These are phyloP conservation scores for Tipula confusa DNA, from an alignment of 2,888 invertebrate genomes.

Conservation along the genomic window DNA sequence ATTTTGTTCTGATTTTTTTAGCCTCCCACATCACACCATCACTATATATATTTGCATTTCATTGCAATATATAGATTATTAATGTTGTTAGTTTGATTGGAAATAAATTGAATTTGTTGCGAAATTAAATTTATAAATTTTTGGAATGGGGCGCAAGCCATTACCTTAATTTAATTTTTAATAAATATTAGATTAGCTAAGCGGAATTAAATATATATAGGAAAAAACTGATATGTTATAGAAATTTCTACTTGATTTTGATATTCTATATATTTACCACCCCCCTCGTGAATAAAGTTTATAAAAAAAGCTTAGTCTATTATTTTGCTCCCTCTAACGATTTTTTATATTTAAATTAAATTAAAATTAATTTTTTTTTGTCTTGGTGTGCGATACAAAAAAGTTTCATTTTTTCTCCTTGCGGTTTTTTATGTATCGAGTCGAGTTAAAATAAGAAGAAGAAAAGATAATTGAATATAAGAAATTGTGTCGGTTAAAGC, in stretches of 20 bases:
- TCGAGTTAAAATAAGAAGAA: neutral
- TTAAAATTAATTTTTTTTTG: neutral
- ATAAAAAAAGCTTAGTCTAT: no score
- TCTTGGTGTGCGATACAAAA: neutral
- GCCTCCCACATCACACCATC: neutral
- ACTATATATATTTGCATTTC: neutral
- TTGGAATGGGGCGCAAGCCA: no score
- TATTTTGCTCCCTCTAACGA: no score
- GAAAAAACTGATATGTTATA: no score
- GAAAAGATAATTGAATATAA: neutral
- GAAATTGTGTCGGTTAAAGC: neutral
- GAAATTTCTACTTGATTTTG: no score
- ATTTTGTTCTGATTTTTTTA: neutral
- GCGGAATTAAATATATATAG: no score
- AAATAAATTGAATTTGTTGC: neutral
- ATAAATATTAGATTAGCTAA: no score
- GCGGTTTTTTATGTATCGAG: neutral
- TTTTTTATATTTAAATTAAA: neutral
- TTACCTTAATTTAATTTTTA: no score
- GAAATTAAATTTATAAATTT: no score
- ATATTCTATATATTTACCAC: no score
- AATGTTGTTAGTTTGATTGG: conserved; percentile 12
- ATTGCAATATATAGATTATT: neutral
- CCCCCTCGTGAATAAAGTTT: no score
- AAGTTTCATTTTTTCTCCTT: no score